Evolutionary conservation across 2,113 vertebrate genomes (phyloP).

Genomic region (Uropsilus gracilis): DNA sequence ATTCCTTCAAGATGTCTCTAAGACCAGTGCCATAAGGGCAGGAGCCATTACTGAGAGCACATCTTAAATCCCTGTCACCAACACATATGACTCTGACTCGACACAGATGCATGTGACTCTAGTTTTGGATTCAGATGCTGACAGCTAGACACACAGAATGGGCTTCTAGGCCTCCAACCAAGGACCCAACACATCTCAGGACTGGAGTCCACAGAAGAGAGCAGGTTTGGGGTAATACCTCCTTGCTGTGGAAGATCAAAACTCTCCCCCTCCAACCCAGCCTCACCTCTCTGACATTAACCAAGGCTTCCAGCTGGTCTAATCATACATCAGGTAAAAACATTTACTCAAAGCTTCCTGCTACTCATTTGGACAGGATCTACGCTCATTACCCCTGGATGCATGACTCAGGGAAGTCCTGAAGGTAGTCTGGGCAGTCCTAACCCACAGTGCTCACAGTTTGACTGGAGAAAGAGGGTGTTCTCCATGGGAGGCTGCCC

Average conservation of each 20-base stretch:
- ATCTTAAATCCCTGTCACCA: not conserved
- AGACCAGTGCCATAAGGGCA: not conserved
- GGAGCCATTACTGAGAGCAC: rapidly evolving
- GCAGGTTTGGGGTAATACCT: not conserved
- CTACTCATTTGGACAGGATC: not conserved
- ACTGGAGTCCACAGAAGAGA: not conserved
- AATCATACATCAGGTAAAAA: not conserved
- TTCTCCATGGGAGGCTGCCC: not conserved
- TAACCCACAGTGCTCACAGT: not conserved
- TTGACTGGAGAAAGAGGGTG: not conserved
- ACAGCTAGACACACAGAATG: not conserved
- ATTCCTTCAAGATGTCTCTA: not conserved
- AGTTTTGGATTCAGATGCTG: not conserved
- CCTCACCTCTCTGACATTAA: too few relatives aligned
- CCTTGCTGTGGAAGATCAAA: not conserved
- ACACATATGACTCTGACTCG: rapidly evolving
- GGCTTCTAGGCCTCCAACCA: not conserved
- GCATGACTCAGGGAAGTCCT: not conserved
- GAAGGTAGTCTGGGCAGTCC: not conserved
- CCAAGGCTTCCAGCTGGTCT: not conserved
- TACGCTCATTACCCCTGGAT: not conserved
- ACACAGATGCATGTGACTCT: not conserved
- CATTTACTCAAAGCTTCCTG: not conserved
- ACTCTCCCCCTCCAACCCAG: not conserved
- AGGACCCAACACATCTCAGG: not conserved